Conservation (phyloP, 2,888 invertebrate species). For the Tyria jacobaeae region DNA sequence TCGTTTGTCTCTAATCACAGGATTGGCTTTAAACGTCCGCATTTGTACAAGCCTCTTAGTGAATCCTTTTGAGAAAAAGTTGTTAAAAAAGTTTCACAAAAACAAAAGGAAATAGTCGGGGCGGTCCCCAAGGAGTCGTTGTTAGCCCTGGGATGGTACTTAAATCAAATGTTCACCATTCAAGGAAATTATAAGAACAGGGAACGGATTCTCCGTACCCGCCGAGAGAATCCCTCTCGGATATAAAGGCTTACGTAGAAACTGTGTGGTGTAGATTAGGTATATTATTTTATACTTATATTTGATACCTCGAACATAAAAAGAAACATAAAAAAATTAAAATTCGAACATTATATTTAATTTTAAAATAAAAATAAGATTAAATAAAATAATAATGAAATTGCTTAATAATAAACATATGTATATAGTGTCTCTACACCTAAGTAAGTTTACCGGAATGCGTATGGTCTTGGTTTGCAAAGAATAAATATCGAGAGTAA, state of each 20-base stretch:
- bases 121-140: slow-evolving; percentile 79
- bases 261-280: slow-evolving; percentile 68
- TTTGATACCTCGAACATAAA: slow-evolving; percentile 30
- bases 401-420: too few species aligned
- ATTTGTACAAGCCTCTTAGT: slow-evolving; percentile 68
- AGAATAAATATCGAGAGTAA: slow-evolving; percentile 48
- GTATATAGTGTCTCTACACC: too few species aligned
- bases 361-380: background rate
- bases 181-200: slow-evolving; percentile 84
- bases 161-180: slow-evolving; percentile 85
- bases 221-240: slow-evolving; percentile 64
- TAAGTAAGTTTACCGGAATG: slow-evolving; percentile 11
- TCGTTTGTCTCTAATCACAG: slow-evolving; percentile 75
- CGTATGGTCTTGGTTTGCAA: slow-evolving; percentile 26
- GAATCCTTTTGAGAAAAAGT: slow-evolving; percentile 78
- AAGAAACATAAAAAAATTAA: background rate
- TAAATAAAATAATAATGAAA: too few species aligned
- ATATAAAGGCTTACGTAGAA: slow-evolving; percentile 74
- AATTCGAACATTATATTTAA: background rate
- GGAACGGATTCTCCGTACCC: slow-evolving; percentile 72
- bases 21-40: slow-evolving; percentile 74
- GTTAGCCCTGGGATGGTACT: slow-evolving; percentile 82
- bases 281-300: slow-evolving; percentile 58
- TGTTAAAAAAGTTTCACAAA: slow-evolving; percentile 79
- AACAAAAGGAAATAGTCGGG: slow-evolving; percentile 84